Evolutionary conservation across 1,140 invertebrate genomes (phyloP).

Genomic region (Pseudomyrmex pallidus): DNA sequence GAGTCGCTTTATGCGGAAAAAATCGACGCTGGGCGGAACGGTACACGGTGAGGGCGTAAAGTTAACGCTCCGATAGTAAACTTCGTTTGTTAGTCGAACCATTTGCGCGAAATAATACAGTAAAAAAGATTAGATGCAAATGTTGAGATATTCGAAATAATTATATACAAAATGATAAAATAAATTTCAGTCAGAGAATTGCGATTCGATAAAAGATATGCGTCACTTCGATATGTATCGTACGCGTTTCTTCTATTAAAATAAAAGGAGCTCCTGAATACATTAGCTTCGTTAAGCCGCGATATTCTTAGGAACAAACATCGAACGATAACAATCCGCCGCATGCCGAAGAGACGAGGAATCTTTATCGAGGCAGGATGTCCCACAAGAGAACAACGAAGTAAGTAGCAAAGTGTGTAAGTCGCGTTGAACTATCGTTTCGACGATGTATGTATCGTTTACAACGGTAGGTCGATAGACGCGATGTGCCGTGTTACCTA

Average conservation of each 20-base stretch:
- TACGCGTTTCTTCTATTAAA: constrained; percentile 12
- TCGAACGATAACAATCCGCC: neutral
- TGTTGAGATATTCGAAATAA: too few species aligned
- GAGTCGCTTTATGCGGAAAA: constrained; percentile 8
- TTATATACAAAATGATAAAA: neutral
- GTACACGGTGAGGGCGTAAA: neutral
- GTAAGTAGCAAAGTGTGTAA: constrained; percentile 81
- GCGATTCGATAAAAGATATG: constrained; percentile 6
- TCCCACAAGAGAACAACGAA: constrained; percentile 69
- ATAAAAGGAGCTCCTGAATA: constrained; percentile 28
- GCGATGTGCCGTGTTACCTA: constrained; percentile 1
- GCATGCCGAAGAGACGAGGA: constrained; percentile 54
- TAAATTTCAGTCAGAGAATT: constrained; percentile 1
- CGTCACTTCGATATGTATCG: neutral
- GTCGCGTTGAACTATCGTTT: constrained; percentile 75
- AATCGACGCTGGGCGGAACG: neutral
- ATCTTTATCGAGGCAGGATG: constrained; percentile 75
- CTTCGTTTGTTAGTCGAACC: too few species aligned
- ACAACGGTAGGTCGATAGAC: constrained; percentile 69
- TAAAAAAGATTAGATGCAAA: too few species aligned
- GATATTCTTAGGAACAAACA: constrained; percentile 51
- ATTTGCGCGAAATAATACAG: too few species aligned
- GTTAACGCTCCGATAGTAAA: neutral
- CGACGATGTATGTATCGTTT: constrained; percentile 71
- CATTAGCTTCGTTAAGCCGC: constrained; percentile 50